phyloP scores from a whole-genome alignment of 1,140 invertebrate genomes.

The Drosophila parabipectinata region DNA sequence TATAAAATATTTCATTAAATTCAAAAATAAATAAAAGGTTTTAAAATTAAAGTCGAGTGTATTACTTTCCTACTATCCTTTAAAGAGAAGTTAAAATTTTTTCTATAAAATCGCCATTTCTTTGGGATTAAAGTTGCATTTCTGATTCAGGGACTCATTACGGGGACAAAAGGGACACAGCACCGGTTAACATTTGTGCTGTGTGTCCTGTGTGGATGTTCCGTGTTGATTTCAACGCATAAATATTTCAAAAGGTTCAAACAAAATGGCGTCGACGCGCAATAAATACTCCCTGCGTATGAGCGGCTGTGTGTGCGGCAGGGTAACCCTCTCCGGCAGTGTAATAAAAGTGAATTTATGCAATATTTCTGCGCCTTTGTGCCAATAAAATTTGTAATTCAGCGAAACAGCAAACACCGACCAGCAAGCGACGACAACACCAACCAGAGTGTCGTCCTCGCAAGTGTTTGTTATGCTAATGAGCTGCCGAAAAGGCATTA shows the following conservation, averaged over 20 bases:
- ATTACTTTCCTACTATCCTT: no score
- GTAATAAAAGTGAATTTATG: constrained; percentile 83
- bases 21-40: not conserved
- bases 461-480: constrained; percentile 75
- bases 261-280: constrained; percentile 82
- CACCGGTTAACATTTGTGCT: constrained; percentile 43
- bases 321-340: constrained; percentile 35
- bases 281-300: constrained; percentile 64
- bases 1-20: not conserved
- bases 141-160: not conserved
- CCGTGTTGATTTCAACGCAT: constrained; percentile 82
- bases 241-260: constrained; percentile 82
- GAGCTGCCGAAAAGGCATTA: constrained; percentile 54
- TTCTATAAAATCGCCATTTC: not conserved
- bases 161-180: constrained; percentile 5
- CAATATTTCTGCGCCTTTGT: constrained; percentile 81
- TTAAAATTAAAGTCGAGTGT: not conserved
- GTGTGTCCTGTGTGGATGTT: constrained; percentile 45
- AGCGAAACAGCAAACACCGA: constrained; percentile 44
- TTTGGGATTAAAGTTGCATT: not conserved
- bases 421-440: constrained; percentile 13
- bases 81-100: no score
- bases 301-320: constrained; percentile 25
- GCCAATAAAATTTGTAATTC: constrained; percentile 77
- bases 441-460: constrained; percentile 52